Evolutionary conservation across 2,888 invertebrate genomes (phyloP).

Genomic region (Euzetes globulus): DNA sequence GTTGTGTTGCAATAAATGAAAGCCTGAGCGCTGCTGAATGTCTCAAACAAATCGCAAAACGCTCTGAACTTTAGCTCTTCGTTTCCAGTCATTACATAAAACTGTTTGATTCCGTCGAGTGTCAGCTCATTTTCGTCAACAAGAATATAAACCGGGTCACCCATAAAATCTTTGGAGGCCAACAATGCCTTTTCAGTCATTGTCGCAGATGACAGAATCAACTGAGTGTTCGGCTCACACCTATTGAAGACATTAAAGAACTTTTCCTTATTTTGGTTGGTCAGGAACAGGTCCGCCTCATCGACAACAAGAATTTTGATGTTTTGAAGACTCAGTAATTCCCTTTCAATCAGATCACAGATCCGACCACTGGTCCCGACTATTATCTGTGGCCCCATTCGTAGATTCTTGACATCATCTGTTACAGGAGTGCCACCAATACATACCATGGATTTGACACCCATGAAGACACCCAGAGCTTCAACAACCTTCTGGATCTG

Average conservation of each 20-base stretch:
- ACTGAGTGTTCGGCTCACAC: conserved; percentile 84
- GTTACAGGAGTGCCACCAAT: conserved; percentile 98
- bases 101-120: conserved; percentile 98
- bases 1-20: conserved; percentile 99
- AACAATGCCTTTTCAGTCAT: conserved; percentile 97
- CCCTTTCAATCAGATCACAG: conserved; percentile 93
- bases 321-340: conserved; percentile 60
- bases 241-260: conserved; percentile 93
- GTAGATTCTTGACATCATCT: conserved; percentile 90
- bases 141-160: conserved; percentile 84
- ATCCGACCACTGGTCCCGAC: conserved; percentile 98
- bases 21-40: conserved; percentile 96
- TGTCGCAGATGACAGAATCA: conserved; percentile 58
- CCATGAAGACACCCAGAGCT: conserved; percentile 97
- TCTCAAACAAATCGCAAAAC: conserved; percentile 95
- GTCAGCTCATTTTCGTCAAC: conserved; percentile 99
- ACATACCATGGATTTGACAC: conserved; percentile 95
- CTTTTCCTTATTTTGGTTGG: conserved; percentile 98
- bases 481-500: conserved; percentile 78
- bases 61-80: conserved; percentile 99
- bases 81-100: conserved; percentile 97
- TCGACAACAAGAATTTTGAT: conserved; percentile 98
- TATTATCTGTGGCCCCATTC: conserved; percentile 89
- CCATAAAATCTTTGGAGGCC: conserved; percentile 98
- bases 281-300: conserved; percentile 99